Conservation (phyloP, 1,140 invertebrate genomes). For the Nasonia longicornis region DNA sequence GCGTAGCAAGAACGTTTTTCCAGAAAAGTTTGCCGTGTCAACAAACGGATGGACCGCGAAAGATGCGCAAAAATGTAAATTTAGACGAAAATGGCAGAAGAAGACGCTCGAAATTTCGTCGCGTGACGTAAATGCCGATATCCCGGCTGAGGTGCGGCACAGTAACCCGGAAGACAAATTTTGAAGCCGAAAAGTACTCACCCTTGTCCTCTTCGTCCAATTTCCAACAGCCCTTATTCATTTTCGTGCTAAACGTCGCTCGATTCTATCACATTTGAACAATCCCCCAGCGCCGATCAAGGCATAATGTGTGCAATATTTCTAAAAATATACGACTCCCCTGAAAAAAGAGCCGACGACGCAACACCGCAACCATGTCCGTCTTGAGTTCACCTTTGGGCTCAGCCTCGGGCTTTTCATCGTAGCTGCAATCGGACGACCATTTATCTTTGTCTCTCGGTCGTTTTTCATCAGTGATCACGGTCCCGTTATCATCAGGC, state of each 20-base stretch:
- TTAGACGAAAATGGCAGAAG: slow-evolving; percentile 20
- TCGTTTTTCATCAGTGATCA: slow-evolving; percentile 18
- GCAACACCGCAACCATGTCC: slow-evolving; percentile 22
- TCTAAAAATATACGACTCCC: slow-evolving; percentile 41
- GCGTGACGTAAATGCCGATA: slow-evolving; percentile 7
- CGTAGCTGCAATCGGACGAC: slow-evolving; percentile 12
- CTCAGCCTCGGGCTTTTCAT: slow-evolving; percentile 26
- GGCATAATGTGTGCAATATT: slow-evolving; percentile 43
- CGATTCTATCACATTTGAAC: slow-evolving; percentile 35
- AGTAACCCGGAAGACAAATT: neutral
- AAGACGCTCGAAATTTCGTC: slow-evolving; percentile 35
- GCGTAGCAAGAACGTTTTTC: too few relatives aligned
- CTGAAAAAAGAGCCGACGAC: slow-evolving; percentile 29
- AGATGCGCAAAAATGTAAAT: slow-evolving; percentile 37
- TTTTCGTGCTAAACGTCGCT: slow-evolving; percentile 49
- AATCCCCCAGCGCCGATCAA: slow-evolving; percentile 21
- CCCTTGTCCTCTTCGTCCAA: slow-evolving; percentile 72
- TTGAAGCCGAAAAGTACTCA: slow-evolving; percentile 50
- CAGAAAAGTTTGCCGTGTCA: neutral
- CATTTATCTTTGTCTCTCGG: slow-evolving; percentile 17
- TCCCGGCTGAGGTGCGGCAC: neutral
- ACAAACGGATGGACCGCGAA: neutral
- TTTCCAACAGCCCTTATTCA: slow-evolving; percentile 72
- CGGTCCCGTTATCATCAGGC: neutral
- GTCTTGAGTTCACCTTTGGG: slow-evolving; percentile 29